Evolutionary conservation across 2,888 invertebrate genomes (phyloP).

Genomic region (Drosophila melanocephala): DNA sequence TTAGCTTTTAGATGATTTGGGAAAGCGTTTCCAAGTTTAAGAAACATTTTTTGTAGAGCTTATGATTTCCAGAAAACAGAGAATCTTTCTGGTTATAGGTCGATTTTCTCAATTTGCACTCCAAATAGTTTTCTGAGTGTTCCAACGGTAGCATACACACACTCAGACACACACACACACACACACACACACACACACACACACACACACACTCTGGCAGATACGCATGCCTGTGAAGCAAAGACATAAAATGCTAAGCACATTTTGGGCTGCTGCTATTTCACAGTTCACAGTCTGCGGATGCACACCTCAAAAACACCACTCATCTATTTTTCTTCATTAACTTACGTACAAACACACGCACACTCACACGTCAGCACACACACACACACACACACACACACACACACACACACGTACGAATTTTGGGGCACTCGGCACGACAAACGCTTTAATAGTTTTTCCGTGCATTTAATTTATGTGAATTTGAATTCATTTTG

Average conservation of each 20-base stretch:
- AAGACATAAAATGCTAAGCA: conserved; percentile 50
- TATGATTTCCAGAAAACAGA: neutral
- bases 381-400: conserved; percentile 17
- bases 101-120: neutral
- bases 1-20: neutral
- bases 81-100: neutral
- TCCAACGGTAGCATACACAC: conserved; percentile 25
- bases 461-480: conserved; percentile 77
- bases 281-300: conserved; percentile 22
- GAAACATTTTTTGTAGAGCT: neutral
- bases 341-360: conserved; percentile 46
- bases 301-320: conserved; percentile 47
- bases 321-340: conserved; percentile 69
- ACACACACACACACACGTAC: conserved; percentile 6
- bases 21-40: neutral
- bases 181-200: conserved; percentile 5
- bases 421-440: conserved; percentile 20
- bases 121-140: neutral
- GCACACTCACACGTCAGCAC: conserved; percentile 14
- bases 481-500: conserved; percentile 69
- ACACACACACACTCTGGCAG: conserved; percentile 8
- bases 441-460: conserved; percentile 74
- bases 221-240: conserved; percentile 6
- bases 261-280: conserved; percentile 45
- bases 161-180: conserved; percentile 2